Evolutionary conservation across 2,113 vertebrate genomes (phyloP).

Genomic region (Centropristis striata): DNA sequence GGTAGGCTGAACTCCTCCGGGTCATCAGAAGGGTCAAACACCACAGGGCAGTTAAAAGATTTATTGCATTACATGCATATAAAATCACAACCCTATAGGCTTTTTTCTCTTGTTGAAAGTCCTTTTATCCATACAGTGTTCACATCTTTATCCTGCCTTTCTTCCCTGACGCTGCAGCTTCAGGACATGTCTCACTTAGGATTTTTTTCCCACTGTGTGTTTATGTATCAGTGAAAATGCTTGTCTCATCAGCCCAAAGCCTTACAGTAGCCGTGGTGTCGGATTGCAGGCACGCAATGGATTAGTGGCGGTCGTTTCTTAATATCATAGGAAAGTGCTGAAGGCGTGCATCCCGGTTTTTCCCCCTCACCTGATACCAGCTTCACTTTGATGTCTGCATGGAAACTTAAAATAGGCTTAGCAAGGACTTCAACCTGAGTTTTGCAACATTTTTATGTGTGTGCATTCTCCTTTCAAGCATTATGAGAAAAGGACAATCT

Average conservation of each 20-base stretch:
- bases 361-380: slow-evolving; percentile 43
- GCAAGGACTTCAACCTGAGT: slow-evolving; percentile 11
- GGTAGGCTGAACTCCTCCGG: slow-evolving; percentile 84
- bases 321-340: slow-evolving; percentile 40
- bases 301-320: slow-evolving; percentile 32
- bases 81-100: neutral
- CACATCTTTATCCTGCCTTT: neutral
- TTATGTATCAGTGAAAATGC: slow-evolving; percentile 42
- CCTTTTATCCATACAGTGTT: neutral
- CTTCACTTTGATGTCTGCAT: slow-evolving; percentile 51
- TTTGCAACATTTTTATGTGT: neutral
- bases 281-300: slow-evolving; percentile 24
- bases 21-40: slow-evolving; percentile 36
- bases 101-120: neutral
- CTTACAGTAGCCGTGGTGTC: slow-evolving; percentile 11
- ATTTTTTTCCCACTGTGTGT: neutral
- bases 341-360: slow-evolving; percentile 30
- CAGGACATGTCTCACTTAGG: neutral
- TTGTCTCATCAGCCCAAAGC: slow-evolving; percentile 48
- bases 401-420: slow-evolving; percentile 57
- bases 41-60: neutral
- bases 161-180: slow-evolving; percentile 30
- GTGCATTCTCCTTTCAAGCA: slow-evolving; percentile 17
- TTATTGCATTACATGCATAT: neutral
- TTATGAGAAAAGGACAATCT: neutral